These are phyloP conservation scores for Caenorhabditis sulstoni DNA, from an alignment of 2,888 invertebrate genomes.

Conservation along the genomic window DNA sequence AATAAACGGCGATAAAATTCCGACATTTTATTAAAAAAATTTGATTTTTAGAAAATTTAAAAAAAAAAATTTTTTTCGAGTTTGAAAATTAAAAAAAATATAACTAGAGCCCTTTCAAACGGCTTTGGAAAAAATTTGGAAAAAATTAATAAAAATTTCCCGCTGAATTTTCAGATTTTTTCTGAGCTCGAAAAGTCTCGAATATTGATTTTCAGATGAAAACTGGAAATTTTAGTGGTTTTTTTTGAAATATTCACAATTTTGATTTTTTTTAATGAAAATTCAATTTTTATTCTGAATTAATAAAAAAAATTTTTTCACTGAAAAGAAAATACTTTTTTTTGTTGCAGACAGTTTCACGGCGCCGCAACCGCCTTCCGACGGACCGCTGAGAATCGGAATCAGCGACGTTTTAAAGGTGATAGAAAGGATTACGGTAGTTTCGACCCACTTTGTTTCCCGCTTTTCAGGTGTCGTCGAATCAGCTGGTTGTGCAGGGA, in stretches of 20 bases:
- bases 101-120: too few species aligned
- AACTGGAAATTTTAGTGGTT: constrained; percentile 61
- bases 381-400: constrained; percentile 92
- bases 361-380: constrained; percentile 82
- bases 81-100: too few species aligned
- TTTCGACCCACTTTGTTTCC: constrained; percentile 32
- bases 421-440: constrained; percentile 3
- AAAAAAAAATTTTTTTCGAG: neutral
- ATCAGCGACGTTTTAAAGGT: constrained; percentile 93
- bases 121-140: too few species aligned
- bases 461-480: constrained; percentile 58
- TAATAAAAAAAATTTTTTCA: too few species aligned
- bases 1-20: too few species aligned
- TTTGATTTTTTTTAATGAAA: constrained; percentile 6
- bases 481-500: constrained; percentile 88
- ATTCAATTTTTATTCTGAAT: constrained; percentile 17
- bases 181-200: too few species aligned
- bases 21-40: constrained; percentile 65
- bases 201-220: too few species aligned
- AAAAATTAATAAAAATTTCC: too few species aligned
- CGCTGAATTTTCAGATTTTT: too few species aligned
- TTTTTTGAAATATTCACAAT: constrained; percentile 5
- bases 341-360: constrained; percentile 45
- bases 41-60: constrained; percentile 5
- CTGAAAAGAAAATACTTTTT: too few species aligned